Base-by-base conservation (phyloP, 2,113 vertebrate genomes). In the Marcusenius ussheri region DNA sequence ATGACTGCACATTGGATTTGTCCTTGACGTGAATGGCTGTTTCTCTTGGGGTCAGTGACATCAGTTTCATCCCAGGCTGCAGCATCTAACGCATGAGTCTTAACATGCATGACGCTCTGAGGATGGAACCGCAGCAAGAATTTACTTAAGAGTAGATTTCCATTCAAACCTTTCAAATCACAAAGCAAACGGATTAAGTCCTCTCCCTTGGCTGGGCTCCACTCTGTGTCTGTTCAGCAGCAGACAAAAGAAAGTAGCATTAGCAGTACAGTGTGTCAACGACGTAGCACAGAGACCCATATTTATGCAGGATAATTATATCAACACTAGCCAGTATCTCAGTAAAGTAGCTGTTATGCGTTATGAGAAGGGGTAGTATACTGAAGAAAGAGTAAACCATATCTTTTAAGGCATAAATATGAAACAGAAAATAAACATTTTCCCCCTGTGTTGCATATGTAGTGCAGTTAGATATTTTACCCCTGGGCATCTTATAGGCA, bases 61-160 rank as follows among this genome's bases (percentile, higher is more conserved):
- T 39, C 31, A 80, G 74, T 24, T 21, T 84, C 45, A 11, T 84
- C 19, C 50, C 85, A 35, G 15, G n/a, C 85, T 84, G 8, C 83
- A 47, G 45, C 17, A 1, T 53, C 35, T 53, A 56, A 13, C n/a
- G 31, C 50, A 9, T 27, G 50, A 50, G 50, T 87, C 47, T 87
- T 87, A 87, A 87, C n/a, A 56, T 21, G 85, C 85, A 87, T 53
- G 50, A 24, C 85, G 5, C 49, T 87, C 85, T 5, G n/a, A 27
- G 85, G 50, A 87, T 5, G 4, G 15, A 87, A 87, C 50, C n/a
- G 17, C 85, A 17, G n/a, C 17, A 0, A 53, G 50, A 53, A n/a
- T 87, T 87, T 53, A 53, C 85, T 87, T 56, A 87, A 56, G 50
- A 8, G 50, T 50, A 87, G 50, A 87, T 87, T 87, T 56, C 85